Base-by-base conservation (phyloP, 2,797 vertebrate genomes). In the Chrysolophus pictus region DNA sequence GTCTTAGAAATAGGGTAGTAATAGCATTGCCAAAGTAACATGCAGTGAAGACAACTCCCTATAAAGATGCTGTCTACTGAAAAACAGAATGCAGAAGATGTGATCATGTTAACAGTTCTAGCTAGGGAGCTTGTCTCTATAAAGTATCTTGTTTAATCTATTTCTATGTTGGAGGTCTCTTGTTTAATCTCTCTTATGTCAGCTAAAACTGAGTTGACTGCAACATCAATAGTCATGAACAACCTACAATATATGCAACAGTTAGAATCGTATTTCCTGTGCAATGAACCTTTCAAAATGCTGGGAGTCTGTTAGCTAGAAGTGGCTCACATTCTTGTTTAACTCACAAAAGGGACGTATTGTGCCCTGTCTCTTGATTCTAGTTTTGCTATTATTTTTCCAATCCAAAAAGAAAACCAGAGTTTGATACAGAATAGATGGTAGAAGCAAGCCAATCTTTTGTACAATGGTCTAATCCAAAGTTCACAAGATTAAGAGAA, bases 121-220 rank as follows among this genome's bases (percentile, higher is more conserved):
- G 42, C 47, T 83, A 31, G 13, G 31, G 69, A 83, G n/a, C 74
- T 24, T 69, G 37, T 16, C 59, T 95, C 88, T 92, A 75, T 56
- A 86, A 91, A 72, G 39, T 67, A 70, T 63, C 63, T 78, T 87
- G 59, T 81, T 90, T 90, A 95, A 94, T 88, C 47, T 92, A 13
- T 94, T 95, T 93, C 65, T 39, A 35, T 91, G 75, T 44, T 87
- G 76, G 73, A 93, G 28, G 59, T 92, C 63, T 87, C 59, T 73
- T 91, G 59, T 94, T 95, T 94, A 91, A 72, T 85, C 62, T 87
- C 59, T 47, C 22, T n/a, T 85, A 16, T 67, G 14, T 91, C 90
- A 92, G 24, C 72, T 87, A 84, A 78, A 91, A 91, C 24, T 44
- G 22, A 87, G 29, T 16, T 23, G 79, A 74, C 47, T n/a, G 44